These are phyloP conservation scores for Amiota mariae DNA, from an alignment of 2,888 invertebrate genomes.

Conservation along the genomic window DNA sequence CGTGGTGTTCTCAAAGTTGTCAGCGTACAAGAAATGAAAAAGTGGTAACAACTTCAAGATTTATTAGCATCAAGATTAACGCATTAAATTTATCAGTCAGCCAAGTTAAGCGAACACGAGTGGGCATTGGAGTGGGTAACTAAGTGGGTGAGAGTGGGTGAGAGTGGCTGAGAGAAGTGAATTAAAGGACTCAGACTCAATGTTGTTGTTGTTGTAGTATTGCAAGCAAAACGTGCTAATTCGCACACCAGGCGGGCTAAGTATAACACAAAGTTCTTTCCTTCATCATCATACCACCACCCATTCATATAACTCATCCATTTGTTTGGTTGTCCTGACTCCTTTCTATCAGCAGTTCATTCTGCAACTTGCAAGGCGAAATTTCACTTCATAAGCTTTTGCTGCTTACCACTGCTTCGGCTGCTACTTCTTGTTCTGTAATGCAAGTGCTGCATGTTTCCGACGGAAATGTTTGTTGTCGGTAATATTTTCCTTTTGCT, in stretches of 20 bases:
- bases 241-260: conserved; percentile 21
- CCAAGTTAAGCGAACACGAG: conserved; percentile 17
- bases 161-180: neutral
- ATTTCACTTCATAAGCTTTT: conserved; percentile 60
- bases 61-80: conserved; percentile 73
- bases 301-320: neutral
- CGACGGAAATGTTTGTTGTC: conserved; percentile 47
- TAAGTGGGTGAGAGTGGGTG: neutral
- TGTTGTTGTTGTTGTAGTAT: neutral
- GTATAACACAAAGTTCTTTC: neutral
- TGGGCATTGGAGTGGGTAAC: neutral
- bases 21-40: conserved; percentile 58
- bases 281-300: too few relatives aligned
- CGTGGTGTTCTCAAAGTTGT: conserved; percentile 37
- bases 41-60: conserved; percentile 70
- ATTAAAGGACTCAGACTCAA: conserved; percentile 6
- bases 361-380: conserved; percentile 52
- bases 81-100: conserved; percentile 66
- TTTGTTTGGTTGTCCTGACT: neutral
- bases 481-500: too few relatives aligned
- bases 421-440: conserved; percentile 24
- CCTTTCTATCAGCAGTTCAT: conserved; percentile 19
- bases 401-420: conserved; percentile 39
- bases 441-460: conserved; percentile 54
- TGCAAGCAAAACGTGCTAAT: conserved; percentile 7